Evolutionary conservation across 2,888 invertebrate species (phyloP).

Genomic region (Nymphalis polychloros): DNA sequence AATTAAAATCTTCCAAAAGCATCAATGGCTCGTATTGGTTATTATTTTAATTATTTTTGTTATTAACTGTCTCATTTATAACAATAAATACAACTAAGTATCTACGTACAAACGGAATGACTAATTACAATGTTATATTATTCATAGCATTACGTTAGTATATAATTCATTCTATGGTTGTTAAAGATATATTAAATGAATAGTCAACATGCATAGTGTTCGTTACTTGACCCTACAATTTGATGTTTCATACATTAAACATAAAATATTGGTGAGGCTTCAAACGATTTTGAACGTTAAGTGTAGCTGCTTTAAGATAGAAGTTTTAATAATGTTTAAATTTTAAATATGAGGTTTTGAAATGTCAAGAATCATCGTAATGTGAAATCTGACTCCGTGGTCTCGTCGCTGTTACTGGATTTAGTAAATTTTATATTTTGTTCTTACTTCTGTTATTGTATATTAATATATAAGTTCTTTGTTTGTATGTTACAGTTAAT

Average conservation of each 20-base stretch:
- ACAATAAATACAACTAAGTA: constrained; percentile 2
- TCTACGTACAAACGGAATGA: constrained; percentile 3
- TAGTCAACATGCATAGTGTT: constrained; percentile 49
- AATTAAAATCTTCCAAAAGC: too few species aligned
- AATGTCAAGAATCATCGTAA: constrained; percentile 40
- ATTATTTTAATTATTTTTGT: not conserved
- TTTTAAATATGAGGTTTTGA: constrained; percentile 44
- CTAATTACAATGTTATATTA: constrained; percentile 28
- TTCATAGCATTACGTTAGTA: constrained; percentile 22
- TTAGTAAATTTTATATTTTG: constrained; percentile 24
- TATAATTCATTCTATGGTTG: constrained; percentile 55
- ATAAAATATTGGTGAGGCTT: constrained; percentile 32
- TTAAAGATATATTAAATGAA: constrained; percentile 52
- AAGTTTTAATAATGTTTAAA: not conserved
- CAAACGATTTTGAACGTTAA: constrained; percentile 15
- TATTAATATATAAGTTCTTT: constrained; percentile 1
- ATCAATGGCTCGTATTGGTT: too few species aligned
- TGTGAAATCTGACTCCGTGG: constrained; percentile 35
- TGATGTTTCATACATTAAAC: constrained; percentile 61
- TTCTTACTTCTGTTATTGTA: constrained; percentile 19
- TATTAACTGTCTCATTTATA: constrained; percentile 1
- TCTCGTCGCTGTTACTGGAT: constrained; percentile 23
- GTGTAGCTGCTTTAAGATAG: not conserved
- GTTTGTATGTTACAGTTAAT: not conserved
- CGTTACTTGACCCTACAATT: constrained; percentile 56